A percentile compares a stretch with the other conserved stretches of the same genome.
These are phyloP conservation scores for Parnassius smintheus DNA, from an alignment of 2,888 invertebrate genomes.

Conservation along the genomic window DNA sequence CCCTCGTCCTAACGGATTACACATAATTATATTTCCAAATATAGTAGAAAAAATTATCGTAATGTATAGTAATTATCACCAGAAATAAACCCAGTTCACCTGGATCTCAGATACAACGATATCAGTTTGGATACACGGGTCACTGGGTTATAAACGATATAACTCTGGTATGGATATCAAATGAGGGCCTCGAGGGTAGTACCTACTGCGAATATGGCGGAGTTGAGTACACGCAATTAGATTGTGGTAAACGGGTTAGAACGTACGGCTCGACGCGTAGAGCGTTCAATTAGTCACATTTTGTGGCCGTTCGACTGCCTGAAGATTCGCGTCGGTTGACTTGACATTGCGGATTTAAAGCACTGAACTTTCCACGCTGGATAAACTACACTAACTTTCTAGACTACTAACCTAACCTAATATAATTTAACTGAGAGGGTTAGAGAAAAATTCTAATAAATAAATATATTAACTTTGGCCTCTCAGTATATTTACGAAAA, in stretches of 20 bases:
- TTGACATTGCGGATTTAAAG: background rate
- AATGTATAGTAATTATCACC: too few species aligned
- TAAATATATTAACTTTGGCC: too few species aligned
- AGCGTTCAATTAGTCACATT: constrained; percentile 20
- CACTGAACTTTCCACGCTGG: background rate
- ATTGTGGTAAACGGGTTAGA: constrained; percentile 23
- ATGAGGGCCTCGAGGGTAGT: background rate
- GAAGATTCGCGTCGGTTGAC: background rate
- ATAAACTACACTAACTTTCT: background rate
- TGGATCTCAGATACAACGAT: too few species aligned
- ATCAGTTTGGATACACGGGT: background rate
- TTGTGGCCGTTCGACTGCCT: constrained; percentile 4
- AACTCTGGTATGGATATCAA: constrained; percentile 4
- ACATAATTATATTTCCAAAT: too few species aligned
- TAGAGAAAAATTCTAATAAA: too few species aligned
- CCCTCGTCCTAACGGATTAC: too few species aligned
- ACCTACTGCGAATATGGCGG: background rate
- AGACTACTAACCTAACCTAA: too few species aligned
- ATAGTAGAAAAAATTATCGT: too few species aligned
- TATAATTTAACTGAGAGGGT: too few species aligned
- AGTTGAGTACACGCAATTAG: constrained; percentile 13
- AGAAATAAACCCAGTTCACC: too few species aligned
- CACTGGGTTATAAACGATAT: background rate
- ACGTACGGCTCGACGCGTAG: constrained; percentile 5
- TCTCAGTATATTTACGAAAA: too few species aligned